Evolutionary conservation across 2,888 invertebrate genomes (phyloP).

Genomic region (Cryptosula pallasiana): DNA sequence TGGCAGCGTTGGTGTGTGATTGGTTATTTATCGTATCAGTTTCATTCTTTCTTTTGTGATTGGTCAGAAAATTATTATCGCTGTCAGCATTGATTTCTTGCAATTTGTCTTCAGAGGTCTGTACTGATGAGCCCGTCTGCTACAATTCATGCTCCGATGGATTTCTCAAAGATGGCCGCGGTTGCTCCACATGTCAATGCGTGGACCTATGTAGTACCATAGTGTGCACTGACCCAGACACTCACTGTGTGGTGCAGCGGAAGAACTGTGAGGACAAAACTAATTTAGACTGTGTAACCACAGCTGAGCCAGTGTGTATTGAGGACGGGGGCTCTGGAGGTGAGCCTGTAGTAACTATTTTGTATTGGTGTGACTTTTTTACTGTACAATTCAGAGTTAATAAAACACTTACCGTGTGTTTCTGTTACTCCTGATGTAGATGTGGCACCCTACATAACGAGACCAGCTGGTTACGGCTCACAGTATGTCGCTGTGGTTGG

Average conservation of each 20-base stretch:
- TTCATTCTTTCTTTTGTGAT: no score
- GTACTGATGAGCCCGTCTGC: background rate
- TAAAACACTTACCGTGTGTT: no score
- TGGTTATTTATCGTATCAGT: no score
- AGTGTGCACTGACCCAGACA: background rate
- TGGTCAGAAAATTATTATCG: no score
- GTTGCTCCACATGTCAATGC: conserved; percentile 14
- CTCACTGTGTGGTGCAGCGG: background rate
- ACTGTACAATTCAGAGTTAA: no score
- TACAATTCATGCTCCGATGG: background rate
- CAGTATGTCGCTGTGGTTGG: conserved; percentile 34
- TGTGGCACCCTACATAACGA: conserved; percentile 26
- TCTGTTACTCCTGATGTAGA: no score
- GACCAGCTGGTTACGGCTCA: conserved; percentile 30
- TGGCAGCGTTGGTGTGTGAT: no score
- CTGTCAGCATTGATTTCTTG: no score
- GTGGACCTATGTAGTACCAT: background rate
- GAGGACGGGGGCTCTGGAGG: conserved; percentile 27
- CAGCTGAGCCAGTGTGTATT: conserved; percentile 6
- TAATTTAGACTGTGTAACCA: background rate
- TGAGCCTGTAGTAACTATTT: conserved; percentile 26
- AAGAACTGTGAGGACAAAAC: background rate
- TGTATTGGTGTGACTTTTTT: conserved; percentile 25
- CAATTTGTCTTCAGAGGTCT: conserved; percentile 1
- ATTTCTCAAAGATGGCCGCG: background rate